A percentile compares a stretch with the other conserved stretches of the same genome.
Evolutionary conservation across 2,888 invertebrate species (phyloP).

Genomic region (Coleophora flavipennella): DNA sequence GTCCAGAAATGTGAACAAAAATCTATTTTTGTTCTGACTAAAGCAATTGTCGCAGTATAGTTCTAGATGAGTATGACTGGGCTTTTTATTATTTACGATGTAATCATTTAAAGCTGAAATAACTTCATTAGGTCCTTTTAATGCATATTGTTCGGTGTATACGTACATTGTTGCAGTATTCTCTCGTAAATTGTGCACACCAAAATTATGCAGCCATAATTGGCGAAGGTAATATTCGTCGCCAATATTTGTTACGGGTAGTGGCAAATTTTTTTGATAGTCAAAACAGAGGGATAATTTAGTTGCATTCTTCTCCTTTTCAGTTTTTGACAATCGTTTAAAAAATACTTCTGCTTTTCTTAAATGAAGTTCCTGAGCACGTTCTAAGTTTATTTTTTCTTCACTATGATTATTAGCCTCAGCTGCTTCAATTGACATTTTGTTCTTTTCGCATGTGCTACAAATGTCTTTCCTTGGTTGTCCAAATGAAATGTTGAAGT

Average conservation of each 20-base stretch:
- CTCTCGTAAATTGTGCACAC: not conserved
- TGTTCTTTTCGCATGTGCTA: not conserved
- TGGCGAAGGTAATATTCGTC: constrained; percentile 1
- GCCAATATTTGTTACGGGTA: not conserved
- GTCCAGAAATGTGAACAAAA: constrained; percentile 12
- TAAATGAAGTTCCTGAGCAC: not conserved
- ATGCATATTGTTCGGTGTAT: not conserved
- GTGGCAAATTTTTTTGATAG: not conserved
- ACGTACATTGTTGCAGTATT: constrained; percentile 2
- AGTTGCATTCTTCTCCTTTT: not conserved
- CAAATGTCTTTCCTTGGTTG: not conserved
- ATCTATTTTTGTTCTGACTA: constrained; percentile 13
- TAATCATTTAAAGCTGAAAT: not conserved
- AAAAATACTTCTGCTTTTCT: not conserved
- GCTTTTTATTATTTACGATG: not conserved
- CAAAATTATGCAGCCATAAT: constrained; percentile 2
- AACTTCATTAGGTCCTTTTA: not conserved
- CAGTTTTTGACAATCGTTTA: not conserved
- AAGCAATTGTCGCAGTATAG: too few species aligned
- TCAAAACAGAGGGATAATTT: not conserved
- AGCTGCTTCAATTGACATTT: not conserved
- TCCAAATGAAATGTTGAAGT: not conserved
- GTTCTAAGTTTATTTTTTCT: not conserved
- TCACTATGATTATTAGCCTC: not conserved
- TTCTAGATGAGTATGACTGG: constrained; percentile 3